A percentile compares a stretch with the other conserved stretches of the same genome.
Conservation (phyloP, 2,113 vertebrate genomes). For the Nanorana parkeri region DNA sequence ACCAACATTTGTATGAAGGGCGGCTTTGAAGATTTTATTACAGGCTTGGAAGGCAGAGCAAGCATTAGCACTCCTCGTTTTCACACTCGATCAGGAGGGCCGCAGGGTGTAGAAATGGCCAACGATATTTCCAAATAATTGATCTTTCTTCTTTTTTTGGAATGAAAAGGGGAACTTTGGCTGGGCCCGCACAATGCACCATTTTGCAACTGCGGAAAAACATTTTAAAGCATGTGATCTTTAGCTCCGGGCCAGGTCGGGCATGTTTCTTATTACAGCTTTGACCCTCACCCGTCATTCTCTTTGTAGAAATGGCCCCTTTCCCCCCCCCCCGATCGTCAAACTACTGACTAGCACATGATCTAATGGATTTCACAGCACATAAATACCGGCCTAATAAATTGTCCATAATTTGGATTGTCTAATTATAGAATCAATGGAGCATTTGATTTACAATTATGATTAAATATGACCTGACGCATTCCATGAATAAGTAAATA, state of each 20-base stretch:
- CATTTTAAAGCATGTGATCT: constrained; percentile 74
- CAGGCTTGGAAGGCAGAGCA: constrained; percentile 55
- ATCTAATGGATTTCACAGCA: constrained; percentile 86
- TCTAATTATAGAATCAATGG: constrained; percentile 71
- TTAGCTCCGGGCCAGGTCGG: constrained; percentile 73
- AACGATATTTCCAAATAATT: constrained; percentile 71
- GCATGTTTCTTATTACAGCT: constrained; percentile 80
- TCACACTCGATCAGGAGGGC: constrained; percentile 64
- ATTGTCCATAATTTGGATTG: constrained; percentile 72
- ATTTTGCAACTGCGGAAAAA: constrained; percentile 69
- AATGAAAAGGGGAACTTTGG: constrained; percentile 67
- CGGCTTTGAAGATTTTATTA: constrained; percentile 63
- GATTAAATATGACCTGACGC: constrained; percentile 17
- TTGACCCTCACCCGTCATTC: constrained; percentile 80
- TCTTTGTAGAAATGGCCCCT: constrained; percentile 80
- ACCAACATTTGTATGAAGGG: constrained; percentile 56
- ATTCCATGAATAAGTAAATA: neutral
- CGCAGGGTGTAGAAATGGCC: constrained; percentile 62
- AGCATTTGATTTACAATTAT: constrained; percentile 66
- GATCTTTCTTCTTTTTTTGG: constrained; percentile 63
- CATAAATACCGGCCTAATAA: constrained; percentile 83
- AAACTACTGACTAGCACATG: constrained; percentile 79
- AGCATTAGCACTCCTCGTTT: constrained; percentile 40
- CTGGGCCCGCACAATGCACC: constrained; percentile 67
- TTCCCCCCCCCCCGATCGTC: constrained; percentile 73